phyloP scores from a whole-genome alignment of 1,140 invertebrate species.

The Ips nitidus region DNA sequence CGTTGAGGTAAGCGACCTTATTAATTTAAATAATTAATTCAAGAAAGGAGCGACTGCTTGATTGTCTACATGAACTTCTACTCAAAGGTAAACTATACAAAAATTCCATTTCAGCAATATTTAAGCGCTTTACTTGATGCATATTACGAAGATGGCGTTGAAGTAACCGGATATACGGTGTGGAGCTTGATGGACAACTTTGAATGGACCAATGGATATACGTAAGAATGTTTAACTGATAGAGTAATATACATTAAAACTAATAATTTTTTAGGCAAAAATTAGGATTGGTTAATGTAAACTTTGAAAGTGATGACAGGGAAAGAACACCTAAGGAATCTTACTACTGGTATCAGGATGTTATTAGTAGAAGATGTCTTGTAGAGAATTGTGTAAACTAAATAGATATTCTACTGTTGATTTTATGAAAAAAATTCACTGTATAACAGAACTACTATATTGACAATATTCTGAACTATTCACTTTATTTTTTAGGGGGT shows the following conservation, averaged over 20 bases:
- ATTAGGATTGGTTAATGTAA: constrained; percentile 63
- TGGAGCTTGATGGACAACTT: constrained; percentile 38
- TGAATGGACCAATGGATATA: constrained; percentile 38
- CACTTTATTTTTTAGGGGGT: too few relatives aligned
- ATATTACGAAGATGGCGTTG: constrained; percentile 39
- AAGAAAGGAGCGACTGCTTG: too few relatives aligned
- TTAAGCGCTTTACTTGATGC: too few relatives aligned
- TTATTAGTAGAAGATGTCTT: constrained; percentile 52
- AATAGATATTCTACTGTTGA: background rate
- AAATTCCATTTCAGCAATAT: background rate
- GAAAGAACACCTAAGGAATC: constrained; percentile 71
- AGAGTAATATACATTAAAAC: constrained; percentile 6
- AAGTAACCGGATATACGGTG: constrained; percentile 30
- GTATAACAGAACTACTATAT: too few relatives aligned
- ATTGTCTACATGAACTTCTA: too few relatives aligned
- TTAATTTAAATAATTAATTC: background rate
- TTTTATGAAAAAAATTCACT: too few relatives aligned
- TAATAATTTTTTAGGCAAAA: constrained; percentile 11
- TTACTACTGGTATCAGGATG: constrained; percentile 53
- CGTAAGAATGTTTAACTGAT: constrained; percentile 16
- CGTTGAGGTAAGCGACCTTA: constrained; percentile 9
- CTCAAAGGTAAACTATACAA: too few relatives aligned
- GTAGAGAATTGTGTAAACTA: constrained; percentile 40
- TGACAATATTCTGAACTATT: too few relatives aligned
- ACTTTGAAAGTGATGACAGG: constrained; percentile 66